Percentiles rank a stretch among this genome's conserved stretches.
phyloP scores from a whole-genome alignment of 2,888 invertebrate genomes.

The Oligia fasciuncula region DNA sequence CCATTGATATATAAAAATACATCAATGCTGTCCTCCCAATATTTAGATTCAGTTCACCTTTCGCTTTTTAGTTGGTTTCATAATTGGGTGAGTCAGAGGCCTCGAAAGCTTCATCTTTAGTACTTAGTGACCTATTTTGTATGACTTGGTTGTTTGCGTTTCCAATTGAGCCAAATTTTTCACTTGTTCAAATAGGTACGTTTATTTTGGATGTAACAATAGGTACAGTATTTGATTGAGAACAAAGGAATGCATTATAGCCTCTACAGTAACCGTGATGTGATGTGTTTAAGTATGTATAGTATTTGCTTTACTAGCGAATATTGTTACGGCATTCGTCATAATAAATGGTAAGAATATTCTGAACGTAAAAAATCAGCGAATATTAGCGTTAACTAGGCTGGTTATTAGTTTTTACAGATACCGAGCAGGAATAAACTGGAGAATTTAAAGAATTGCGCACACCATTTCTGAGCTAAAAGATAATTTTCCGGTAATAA shows the following conservation, averaged over 20 bases:
- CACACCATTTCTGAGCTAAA: background rate
- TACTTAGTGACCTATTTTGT: conserved; percentile 1
- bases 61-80: conserved; percentile 9
- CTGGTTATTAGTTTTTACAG: background rate
- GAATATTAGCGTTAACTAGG: background rate
- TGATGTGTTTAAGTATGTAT: background rate
- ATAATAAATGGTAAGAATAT: background rate
- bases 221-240: conserved; percentile 8
- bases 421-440: background rate
- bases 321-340: conserved; percentile 9
- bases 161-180: conserved; percentile 31
- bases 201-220: conserved; percentile 15
- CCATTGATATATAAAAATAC: too few relatives aligned
- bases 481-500: background rate
- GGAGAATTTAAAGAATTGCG: background rate
- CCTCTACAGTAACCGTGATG: conserved; percentile 3
- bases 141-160: conserved; percentile 24
- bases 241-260: conserved; percentile 34
- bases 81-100: conserved; percentile 18
- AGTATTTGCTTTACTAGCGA: background rate
- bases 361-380: background rate
- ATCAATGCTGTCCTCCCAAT: conserved; percentile 8
- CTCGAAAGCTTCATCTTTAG: background rate
- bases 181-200: conserved; percentile 59
- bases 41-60: conserved; percentile 35